Evolutionary conservation across 2,113 vertebrate genomes (phyloP), one percentile per base, ranked within the genome.

Genomic region (Onychorhynchus coronatus): DNA sequence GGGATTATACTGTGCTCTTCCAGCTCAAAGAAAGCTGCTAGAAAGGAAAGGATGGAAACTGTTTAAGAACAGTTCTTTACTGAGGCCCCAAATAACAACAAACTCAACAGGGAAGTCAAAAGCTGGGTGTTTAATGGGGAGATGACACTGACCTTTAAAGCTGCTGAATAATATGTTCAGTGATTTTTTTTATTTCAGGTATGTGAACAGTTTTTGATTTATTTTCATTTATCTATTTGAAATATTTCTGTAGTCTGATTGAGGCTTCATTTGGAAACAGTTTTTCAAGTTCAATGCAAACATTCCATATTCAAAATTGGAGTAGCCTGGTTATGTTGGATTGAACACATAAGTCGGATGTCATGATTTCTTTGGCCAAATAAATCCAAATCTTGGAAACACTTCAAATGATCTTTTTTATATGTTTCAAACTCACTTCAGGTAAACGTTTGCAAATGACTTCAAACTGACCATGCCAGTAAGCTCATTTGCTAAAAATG

Each of bases 401-500:
- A 56, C 58, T 94, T 95, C 68, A 91, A 56, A 81, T 52, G 33
- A 35, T 53, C 47, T 62, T 74, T 95, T 92, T 87, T 52, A 75
- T 27, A 72, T 47, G 44, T 89, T 94, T 95, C 80, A 85, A 82
- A 85, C 42, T 87, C 52, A 52, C 35, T 81, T 84, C 21, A 63
- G 41, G 63, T 81, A 91, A 91, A 94, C 52, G 82, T 72, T 85
- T 81, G 47, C 61, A 87, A 89, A 89, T 55, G 28, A 85, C 58
- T 78, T 78, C 30, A 87, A 87, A 89, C 3, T 49, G 21, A 52
- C 31, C 27, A 33, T 28, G 42, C 58, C 68, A 71, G 42, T 67
- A 86, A 93, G 65, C 25, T 81, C 24, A 65, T 92, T 89, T 75
- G 80, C 65, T 95, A 79, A 87, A 95, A 88, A 62, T 61, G 44